Evolutionary conservation across 2,888 invertebrate species (phyloP), one percentile per base, ranked within the genome.

Genomic region (Hermodice carunculata): DNA sequence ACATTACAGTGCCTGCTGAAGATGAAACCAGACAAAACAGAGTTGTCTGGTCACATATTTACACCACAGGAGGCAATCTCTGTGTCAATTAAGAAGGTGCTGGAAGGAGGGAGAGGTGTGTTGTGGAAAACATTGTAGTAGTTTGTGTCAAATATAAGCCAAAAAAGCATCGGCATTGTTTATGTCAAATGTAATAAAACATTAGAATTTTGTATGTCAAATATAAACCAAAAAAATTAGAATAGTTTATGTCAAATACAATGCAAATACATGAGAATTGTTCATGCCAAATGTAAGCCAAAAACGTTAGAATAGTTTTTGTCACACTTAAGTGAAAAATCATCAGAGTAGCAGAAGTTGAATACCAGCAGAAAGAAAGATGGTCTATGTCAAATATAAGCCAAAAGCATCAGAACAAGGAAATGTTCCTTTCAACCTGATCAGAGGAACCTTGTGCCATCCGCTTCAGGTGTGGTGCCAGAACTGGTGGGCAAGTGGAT

Each of bases 401-500:
- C n/a, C n/a, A n/a, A n/a, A n/a, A n/a, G n/a, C n/a, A n/a, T n/a
- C n/a, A n/a, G n/a, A n/a, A n/a, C n/a, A n/a, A n/a, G n/a, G n/a
- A n/a, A n/a, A n/a, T n/a, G n/a, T n/a, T n/a, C n/a, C n/a, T n/a
- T n/a, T n/a, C n/a, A n/a, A n/a, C n/a, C n/a, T n/a, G n/a, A n/a
- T n/a, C n/a, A n/a, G n/a, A n/a, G n/a, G n/a, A n/a, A n/a, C n/a
- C n/a, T n/a, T n/a, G n/a, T n/a, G n/a, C n/a, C n/a, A n/a, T n/a
- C n/a, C 40, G 19, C 42, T 60, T 1, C 89, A 88, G 95, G 96
- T 37, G 93, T 93, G n/a, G 91, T 96, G 8, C 93, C 94, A 0
- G 96, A 96, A 85, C 86, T 95, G 58, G 92, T 95, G 46, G 93
- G 95, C 0, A 92, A 92, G 81, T 96, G 96, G 94, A 87, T 96